Percentiles rank a stretch among this genome's conserved stretches.
phyloP scores from a whole-genome alignment of 1,140 invertebrate genomes.

The Stegodyphus mimosarum region DNA sequence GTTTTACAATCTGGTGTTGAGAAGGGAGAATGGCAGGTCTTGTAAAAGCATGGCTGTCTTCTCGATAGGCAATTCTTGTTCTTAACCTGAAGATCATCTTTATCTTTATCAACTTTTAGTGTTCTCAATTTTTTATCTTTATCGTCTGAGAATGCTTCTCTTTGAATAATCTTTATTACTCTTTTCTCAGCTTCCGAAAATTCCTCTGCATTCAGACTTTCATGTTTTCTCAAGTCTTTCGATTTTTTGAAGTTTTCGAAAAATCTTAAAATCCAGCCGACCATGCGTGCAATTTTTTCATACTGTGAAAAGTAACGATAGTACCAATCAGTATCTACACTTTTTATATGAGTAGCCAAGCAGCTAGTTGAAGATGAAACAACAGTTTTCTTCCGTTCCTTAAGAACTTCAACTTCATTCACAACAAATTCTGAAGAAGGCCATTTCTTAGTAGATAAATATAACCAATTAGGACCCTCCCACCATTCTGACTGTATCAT shows the following conservation, averaged over 20 bases:
- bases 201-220: constrained; percentile 14
- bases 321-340: neutral
- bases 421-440: constrained; percentile 10
- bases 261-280: constrained; percentile 33
- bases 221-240: constrained; percentile 23
- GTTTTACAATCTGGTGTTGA: constrained; percentile 5
- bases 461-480: constrained; percentile 9
- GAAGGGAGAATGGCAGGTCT: constrained; percentile 21
- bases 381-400: constrained; percentile 34
- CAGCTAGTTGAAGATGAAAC: constrained; percentile 12
- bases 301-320: constrained; percentile 4
- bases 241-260: neutral
- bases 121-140: constrained; percentile 36
- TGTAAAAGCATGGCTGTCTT: neutral
- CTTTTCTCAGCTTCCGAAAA: constrained; percentile 36
- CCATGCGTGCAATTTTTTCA: constrained; percentile 6
- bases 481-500: constrained; percentile 14
- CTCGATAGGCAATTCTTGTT: neutral
- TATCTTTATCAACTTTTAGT: constrained; percentile 8
- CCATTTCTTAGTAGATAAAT: constrained; percentile 28
- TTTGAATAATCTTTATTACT: constrained; percentile 37
- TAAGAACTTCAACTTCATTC: constrained; percentile 39
- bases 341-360: neutral
- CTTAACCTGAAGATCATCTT: constrained; percentile 25
- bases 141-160: neutral